These are phyloP conservation scores for Enteromius anoplus DNA, from an alignment of 2,797 vertebrate genomes.

Conservation along the genomic window DNA sequence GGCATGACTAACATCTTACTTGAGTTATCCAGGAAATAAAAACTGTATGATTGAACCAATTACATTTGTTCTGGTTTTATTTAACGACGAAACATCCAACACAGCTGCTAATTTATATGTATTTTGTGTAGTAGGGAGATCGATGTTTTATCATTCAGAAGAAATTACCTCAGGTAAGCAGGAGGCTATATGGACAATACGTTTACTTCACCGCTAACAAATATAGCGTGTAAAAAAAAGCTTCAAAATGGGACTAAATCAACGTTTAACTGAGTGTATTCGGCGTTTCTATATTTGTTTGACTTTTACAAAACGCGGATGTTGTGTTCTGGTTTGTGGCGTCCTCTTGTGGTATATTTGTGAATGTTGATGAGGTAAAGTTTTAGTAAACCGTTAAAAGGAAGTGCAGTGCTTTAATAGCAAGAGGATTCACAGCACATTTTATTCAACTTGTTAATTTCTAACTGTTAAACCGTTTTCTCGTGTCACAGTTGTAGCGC, in stretches of 20 bases:
- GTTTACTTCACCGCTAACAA: background rate
- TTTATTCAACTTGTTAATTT: background rate
- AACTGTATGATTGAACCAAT: conserved; percentile 14
- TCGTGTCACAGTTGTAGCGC: background rate
- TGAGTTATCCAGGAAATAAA: conserved; percentile 31
- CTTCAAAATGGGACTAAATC: background rate
- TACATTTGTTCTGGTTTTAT: background rate
- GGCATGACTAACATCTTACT: conserved; percentile 30
- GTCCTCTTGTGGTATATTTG: background rate
- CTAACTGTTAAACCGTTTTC: background rate
- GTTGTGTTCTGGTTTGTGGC: background rate
- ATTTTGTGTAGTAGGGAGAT: no score
- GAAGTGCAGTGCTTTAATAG: background rate
- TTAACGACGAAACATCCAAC: background rate
- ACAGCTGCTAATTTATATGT: background rate
- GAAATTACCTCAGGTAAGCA: background rate
- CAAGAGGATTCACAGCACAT: conserved; percentile 9
- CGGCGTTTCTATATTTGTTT: no score
- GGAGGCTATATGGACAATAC: background rate
- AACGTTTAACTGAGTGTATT: background rate
- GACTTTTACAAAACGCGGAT: background rate
- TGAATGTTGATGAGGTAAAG: background rate
- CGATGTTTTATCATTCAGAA: background rate
- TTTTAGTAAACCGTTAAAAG: background rate
- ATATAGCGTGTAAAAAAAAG: background rate